Evolutionary conservation across 1,140 invertebrate genomes (phyloP), one percentile per base, ranked within the genome.

Genomic region (Papilio glaucus): DNA sequence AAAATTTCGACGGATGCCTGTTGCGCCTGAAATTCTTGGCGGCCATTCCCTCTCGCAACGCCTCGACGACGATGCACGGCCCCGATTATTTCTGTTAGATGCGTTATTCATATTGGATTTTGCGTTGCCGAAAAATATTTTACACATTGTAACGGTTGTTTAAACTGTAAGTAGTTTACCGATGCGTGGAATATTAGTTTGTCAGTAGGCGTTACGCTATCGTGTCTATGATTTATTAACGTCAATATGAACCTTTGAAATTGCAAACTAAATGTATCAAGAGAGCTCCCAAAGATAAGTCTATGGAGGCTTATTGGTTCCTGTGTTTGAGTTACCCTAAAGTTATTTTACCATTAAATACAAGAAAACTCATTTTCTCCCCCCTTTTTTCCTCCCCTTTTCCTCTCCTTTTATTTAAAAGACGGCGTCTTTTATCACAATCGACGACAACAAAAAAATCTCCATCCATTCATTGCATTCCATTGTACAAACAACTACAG

Each of bases 11-110:
- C 79, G 84, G 82, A 84, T 85, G 69, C 84, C 77, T 76, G 78
- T 76, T 75, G 72, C 73, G 77, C 75, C 76, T 37, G 62, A 65
- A 67, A 86, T 85, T 85, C 84, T 86, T 85, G 85, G 85, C 84
- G 41, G 61, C 71, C 74, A 72, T 39, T 49, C 63, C 26, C 75
- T 61, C 70, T 76, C 73, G 82, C 76, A 75, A 81, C 78, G 76
- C 72, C 21, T 77, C 72, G 75, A 29, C 69, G 53, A 70, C 74
- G 77, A 83, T 77, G 72, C 62, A 79, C 72, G 78, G 57, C 76
- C 79, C 78, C 70, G 78, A 85, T 82, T 84, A 86, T 86, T 86
- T 82, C 77, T 78, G 75, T 77, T 71, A 74, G 15, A 41, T 65
- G n/a, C 45, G 71, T 39, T 73, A 68, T 71, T 71, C 61, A 62